Conservation (phyloP, 2,888 invertebrate genomes). For the Sphaerophoria taeniata region DNA sequence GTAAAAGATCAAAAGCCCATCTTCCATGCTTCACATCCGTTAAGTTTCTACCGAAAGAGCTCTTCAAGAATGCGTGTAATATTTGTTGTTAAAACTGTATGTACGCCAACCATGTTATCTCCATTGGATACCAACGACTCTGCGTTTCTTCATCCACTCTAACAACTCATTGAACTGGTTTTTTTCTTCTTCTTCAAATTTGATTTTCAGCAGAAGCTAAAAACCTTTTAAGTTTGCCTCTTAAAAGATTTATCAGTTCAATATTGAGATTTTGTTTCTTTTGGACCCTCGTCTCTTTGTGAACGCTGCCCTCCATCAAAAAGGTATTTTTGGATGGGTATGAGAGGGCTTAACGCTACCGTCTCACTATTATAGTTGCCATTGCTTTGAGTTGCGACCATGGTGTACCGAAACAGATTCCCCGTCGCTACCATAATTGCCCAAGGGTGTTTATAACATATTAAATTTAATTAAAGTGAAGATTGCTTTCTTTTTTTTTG, state of each 20-base stretch:
- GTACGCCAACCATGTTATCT: conserved; percentile 6
- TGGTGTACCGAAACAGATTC: conserved; percentile 71
- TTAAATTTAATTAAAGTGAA: conserved; percentile 74
- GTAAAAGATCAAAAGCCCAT: neutral
- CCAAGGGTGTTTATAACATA: conserved; percentile 73
- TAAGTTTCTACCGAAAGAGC: neutral
- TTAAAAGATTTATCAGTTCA: conserved; percentile 71
- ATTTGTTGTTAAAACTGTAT: neutral
- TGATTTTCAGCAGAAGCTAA: conserved; percentile 39
- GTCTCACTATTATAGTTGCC: neutral
- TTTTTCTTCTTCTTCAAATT: conserved; percentile 24
- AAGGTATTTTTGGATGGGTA: neutral
- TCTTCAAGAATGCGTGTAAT: conserved; percentile 1
- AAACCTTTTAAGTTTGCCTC: conserved; percentile 21
- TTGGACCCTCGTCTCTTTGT: neutral
- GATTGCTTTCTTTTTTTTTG: conserved; percentile 69
- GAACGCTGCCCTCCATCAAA: neutral
- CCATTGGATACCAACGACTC: conserved; percentile 22
- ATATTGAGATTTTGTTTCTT: conserved; percentile 53
- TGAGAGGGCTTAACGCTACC: neutral
- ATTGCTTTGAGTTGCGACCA: neutral
- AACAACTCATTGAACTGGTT: conserved; percentile 30
- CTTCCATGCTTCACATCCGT: neutral
- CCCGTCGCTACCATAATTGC: conserved; percentile 73
- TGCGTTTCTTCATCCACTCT: neutral